phyloP scores from a whole-genome alignment of 1,140 invertebrate species.

The Procambarus virginalis region DNA sequence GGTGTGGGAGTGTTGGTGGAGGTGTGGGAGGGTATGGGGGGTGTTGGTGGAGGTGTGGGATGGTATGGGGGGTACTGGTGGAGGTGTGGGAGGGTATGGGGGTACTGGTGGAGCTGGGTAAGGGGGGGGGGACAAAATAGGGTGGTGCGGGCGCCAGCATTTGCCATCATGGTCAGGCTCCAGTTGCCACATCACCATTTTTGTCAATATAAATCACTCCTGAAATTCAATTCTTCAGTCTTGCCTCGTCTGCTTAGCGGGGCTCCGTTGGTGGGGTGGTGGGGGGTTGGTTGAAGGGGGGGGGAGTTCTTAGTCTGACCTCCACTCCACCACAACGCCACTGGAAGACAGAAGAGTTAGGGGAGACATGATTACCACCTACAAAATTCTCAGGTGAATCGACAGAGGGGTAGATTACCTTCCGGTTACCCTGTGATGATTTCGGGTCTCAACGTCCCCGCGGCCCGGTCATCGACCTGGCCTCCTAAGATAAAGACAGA shows the following conservation, averaged over 20 bases:
- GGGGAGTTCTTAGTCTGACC: too few relatives aligned
- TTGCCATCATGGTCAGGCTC: not conserved
- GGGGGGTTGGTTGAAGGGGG: too few relatives aligned
- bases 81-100: not conserved
- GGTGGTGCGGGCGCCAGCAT: not conserved
- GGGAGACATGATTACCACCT: too few relatives aligned
- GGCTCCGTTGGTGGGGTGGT: too few relatives aligned
- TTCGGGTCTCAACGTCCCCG: too few relatives aligned
- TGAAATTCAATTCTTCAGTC: not conserved
- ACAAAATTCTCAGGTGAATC: too few relatives aligned
- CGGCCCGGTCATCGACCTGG: too few relatives aligned
- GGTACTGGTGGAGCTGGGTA: not conserved
- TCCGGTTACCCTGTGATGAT: too few relatives aligned
- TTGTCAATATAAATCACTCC: not conserved
- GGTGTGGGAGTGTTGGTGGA: too few relatives aligned
- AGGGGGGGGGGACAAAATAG: not conserved
- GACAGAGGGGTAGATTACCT: too few relatives aligned
- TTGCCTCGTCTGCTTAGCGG: not conserved
- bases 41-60: not conserved
- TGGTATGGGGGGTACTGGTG: not conserved
- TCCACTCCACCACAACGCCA: not conserved
- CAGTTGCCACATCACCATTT: not conserved
- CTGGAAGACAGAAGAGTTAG: too few relatives aligned
- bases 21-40: not conserved
- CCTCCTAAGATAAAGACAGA: not conserved